These are phyloP conservation scores for Ametastegia equiseti DNA, from an alignment of 2,888 invertebrate species.

Conservation along the genomic window DNA sequence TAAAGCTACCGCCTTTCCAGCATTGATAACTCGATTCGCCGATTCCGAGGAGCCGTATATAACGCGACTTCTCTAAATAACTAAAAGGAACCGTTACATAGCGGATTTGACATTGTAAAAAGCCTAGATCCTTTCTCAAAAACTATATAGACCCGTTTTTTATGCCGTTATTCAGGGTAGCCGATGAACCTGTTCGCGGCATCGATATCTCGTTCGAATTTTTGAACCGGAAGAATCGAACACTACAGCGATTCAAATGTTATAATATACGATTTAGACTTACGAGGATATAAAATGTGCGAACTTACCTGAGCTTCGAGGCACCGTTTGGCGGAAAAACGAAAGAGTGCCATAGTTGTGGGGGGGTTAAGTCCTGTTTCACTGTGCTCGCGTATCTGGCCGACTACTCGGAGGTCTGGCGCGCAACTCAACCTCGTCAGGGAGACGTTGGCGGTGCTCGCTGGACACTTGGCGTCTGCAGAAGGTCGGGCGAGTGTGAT, in stretches of 20 bases:
- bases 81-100: neutral
- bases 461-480: slow-evolving; percentile 48
- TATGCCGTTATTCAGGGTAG: neutral
- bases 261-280: neutral
- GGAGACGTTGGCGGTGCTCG: slow-evolving; percentile 42
- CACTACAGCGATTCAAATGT: slow-evolving; percentile 46
- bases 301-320: slow-evolving; percentile 70
- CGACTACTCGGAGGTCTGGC: slow-evolving; percentile 72
- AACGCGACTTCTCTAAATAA: neutral
- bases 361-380: slow-evolving; percentile 45
- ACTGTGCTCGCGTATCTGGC: slow-evolving; percentile 58
- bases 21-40: slow-evolving; percentile 27
- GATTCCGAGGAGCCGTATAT: neutral
- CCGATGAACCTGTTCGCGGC: slow-evolving; percentile 25
- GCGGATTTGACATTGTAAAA: neutral
- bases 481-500: slow-evolving; percentile 51
- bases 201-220: slow-evolving; percentile 57
- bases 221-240: slow-evolving; percentile 58
- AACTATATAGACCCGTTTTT: neutral
- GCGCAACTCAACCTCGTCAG: slow-evolving; percentile 66
- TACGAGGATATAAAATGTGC: neutral
- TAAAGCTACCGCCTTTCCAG: slow-evolving; percentile 41
- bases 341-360: slow-evolving; percentile 72
- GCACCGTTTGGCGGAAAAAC: slow-evolving; percentile 71
- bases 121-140: neutral